Evolutionary conservation across 2,888 invertebrate genomes (phyloP), one percentile per base, ranked within the genome.

Genomic region (Pandemis cinnamomeana): DNA sequence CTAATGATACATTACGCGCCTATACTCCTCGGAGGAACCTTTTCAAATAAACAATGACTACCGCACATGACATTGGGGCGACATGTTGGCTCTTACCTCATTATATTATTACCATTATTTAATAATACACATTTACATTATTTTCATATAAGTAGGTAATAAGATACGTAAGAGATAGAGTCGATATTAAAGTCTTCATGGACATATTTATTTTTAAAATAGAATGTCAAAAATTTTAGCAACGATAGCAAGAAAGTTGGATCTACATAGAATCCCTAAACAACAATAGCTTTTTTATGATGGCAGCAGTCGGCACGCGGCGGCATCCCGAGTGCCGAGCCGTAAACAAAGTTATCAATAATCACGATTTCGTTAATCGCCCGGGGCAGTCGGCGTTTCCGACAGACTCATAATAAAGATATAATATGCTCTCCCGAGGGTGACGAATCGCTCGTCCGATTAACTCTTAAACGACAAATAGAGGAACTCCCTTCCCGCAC

Each of bases 391-490:
- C 83, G 82, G 80, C 81, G 82, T 81, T 84, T 83, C 81, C 83
- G 80, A 84, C 84, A 86, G 85, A 83, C 88, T 92, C 90, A 87
- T 93, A 92, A 93, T 92, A 92, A 91, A 93, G 92, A 92, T 92
- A 92, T 92, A 91, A 93, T 89, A 91, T 84, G 88, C 87, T 89
- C 91, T 92, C 91, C 88, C 89, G 88, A 90, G 93, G 93, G 93
- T 93, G 93, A 93, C 92, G 92, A 93, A 93, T 93, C 88, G 90
- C 89, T 92, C 89, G 90, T 90, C 91, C 92, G 93, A 94, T 94
- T 93, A 93, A 93, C 94, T 94, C 94, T 92, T 92, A 93, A 93
- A 93, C 93, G 93, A 93, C 93, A 93, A 94, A 93, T 93, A 93
- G 93, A 94, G 90, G 87, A 89, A 90, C 91, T 90, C 91, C 91